Evolutionary conservation across 2,113 vertebrate species (phyloP).

Genomic region (Accipiter cooperii): DNA sequence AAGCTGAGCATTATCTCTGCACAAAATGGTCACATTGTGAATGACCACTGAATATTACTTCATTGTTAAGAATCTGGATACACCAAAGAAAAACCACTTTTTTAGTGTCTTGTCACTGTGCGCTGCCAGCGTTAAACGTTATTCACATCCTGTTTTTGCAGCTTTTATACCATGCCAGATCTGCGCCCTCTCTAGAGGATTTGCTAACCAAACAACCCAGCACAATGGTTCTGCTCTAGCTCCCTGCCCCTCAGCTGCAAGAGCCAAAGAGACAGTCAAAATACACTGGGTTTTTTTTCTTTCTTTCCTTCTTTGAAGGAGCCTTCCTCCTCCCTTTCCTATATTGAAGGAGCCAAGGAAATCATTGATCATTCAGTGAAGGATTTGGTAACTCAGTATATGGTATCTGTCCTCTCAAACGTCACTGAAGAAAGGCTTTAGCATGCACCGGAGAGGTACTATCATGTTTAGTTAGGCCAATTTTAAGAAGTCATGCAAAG

Average conservation of each 20-base stretch:
- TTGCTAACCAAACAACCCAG: neutral
- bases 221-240: neutral
- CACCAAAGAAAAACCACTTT: neutral
- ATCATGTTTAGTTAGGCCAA: neutral
- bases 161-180: neutral
- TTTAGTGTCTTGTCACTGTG: neutral
- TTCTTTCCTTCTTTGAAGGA: neutral
- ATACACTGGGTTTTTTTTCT: rapidly evolving
- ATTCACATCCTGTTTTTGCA: neutral
- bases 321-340: neutral
- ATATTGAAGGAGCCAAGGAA: neutral
- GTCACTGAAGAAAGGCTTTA: neutral
- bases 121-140: neutral
- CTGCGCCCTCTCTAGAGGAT: neutral
- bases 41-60: neutral
- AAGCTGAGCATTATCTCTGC: neutral
- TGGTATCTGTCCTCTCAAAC: neutral
- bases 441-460: neutral
- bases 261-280: neutral
- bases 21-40: neutral
- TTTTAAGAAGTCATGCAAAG: neutral
- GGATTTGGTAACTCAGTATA: neutral
- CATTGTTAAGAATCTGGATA: neutral
- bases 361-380: neutral
- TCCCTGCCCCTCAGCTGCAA: neutral